Evolutionary conservation across 1,140 invertebrate genomes (phyloP).

Genomic region (Latrodectus geometricus): DNA sequence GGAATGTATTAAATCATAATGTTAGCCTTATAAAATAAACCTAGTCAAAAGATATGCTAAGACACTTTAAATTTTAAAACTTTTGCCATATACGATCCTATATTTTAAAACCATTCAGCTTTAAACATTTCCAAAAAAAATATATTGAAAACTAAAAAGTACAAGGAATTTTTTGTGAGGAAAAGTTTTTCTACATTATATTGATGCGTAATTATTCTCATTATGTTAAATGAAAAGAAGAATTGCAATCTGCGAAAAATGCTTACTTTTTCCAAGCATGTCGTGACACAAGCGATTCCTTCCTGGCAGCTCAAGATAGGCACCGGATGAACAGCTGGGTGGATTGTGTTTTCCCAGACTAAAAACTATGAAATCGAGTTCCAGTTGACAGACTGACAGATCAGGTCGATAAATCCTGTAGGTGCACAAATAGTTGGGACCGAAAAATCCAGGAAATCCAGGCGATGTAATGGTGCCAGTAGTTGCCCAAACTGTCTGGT

Average conservation of each 20-base stretch:
- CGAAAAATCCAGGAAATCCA: conserved; percentile 26
- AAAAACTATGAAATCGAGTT: conserved; percentile 28
- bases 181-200: too few species aligned
- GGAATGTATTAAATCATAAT: too few species aligned
- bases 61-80: too few species aligned
- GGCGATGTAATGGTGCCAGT: conserved; percentile 13
- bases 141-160: too few species aligned
- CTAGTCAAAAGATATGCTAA: too few species aligned
- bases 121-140: too few species aligned
- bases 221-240: too few species aligned
- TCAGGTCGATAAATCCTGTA: conserved; percentile 19
- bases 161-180: too few species aligned
- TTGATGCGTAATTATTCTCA: too few species aligned
- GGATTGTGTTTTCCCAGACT: conserved; percentile 33
- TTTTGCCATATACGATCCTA: too few species aligned
- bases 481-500: conserved; percentile 2
- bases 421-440: conserved; percentile 14
- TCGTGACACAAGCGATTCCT: conserved; percentile 37
- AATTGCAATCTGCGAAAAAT: not conserved
- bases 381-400: conserved; percentile 11
- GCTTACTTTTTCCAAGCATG: conserved; percentile 37
- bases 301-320: conserved; percentile 36
- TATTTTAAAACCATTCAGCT: too few species aligned
- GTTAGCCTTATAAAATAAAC: too few species aligned
- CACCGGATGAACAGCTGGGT: conserved; percentile 15